Conservation (phyloP, 2,113 vertebrate genomes). For the Oophaga pumilio region DNA sequence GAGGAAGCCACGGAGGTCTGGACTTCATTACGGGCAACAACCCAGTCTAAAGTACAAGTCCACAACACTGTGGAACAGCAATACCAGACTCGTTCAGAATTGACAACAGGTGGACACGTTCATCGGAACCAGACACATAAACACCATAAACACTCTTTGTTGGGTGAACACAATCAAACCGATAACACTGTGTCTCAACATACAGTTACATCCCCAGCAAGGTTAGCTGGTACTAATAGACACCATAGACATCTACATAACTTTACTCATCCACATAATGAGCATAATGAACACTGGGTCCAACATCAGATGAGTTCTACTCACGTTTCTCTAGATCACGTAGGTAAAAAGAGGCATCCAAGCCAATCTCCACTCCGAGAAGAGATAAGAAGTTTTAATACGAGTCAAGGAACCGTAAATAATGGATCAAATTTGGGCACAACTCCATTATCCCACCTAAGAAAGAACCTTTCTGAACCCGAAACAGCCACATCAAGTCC, state of each 20-base stretch:
- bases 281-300: background rate
- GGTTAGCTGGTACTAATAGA: background rate
- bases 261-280: background rate
- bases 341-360: background rate
- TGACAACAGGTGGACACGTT: background rate
- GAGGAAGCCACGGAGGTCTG: background rate
- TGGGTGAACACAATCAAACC: background rate
- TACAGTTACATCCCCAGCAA: background rate
- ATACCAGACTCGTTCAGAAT: background rate
- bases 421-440: background rate
- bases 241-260: slow-evolving; percentile 30
- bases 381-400: background rate
- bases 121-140: slow-evolving; percentile 4
- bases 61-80: background rate
- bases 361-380: background rate
- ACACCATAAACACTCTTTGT: background rate
- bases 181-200: slow-evolving; percentile 14
- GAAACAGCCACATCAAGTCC: background rate
- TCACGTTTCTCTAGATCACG: background rate
- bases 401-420: background rate
- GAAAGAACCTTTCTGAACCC: background rate
- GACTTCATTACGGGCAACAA: background rate
- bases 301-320: background rate
- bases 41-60: background rate
- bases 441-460: background rate